Evolutionary conservation across 1,140 invertebrate genomes (phyloP).

Genomic region (Phocides pigmalion): DNA sequence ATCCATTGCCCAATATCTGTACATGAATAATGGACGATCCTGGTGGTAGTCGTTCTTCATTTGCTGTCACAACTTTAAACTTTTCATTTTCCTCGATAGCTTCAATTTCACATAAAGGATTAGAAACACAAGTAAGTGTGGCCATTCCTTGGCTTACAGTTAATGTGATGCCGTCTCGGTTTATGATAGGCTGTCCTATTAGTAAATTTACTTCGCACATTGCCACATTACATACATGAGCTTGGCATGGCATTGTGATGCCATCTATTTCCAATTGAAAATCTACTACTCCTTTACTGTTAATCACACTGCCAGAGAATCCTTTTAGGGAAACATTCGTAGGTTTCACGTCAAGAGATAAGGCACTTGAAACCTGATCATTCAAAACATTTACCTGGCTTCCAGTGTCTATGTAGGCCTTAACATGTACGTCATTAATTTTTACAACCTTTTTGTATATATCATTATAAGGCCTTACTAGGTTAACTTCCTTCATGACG

Average conservation of each 20-base stretch:
- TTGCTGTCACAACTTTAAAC: neutral
- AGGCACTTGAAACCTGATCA: neutral
- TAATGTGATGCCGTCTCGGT: neutral
- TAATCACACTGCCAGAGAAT: constrained; percentile 13
- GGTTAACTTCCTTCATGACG: constrained; percentile 16
- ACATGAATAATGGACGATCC: constrained; percentile 27
- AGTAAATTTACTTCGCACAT: constrained; percentile 6
- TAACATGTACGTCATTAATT: constrained; percentile 18
- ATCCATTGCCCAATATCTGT: constrained; percentile 1
- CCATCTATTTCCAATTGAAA: constrained; percentile 28
- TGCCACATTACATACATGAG: neutral
- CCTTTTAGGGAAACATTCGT: constrained; percentile 18
- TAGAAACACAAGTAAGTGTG: neutral
- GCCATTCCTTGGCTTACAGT: neutral
- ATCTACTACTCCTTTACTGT: constrained; percentile 22
- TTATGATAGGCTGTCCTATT: constrained; percentile 6
- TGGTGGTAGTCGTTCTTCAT: neutral
- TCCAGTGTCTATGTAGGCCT: constrained; percentile 30
- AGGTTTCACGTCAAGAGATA: constrained; percentile 16
- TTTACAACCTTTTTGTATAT: constrained; percentile 29
- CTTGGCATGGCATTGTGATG: constrained; percentile 5
- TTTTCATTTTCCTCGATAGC: neutral
- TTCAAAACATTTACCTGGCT: constrained; percentile 28
- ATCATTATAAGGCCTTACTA: constrained; percentile 7
- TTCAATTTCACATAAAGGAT: neutral